phyloP scores from a whole-genome alignment of 2,888 invertebrate genomes.

The Beris chalybata region DNA sequence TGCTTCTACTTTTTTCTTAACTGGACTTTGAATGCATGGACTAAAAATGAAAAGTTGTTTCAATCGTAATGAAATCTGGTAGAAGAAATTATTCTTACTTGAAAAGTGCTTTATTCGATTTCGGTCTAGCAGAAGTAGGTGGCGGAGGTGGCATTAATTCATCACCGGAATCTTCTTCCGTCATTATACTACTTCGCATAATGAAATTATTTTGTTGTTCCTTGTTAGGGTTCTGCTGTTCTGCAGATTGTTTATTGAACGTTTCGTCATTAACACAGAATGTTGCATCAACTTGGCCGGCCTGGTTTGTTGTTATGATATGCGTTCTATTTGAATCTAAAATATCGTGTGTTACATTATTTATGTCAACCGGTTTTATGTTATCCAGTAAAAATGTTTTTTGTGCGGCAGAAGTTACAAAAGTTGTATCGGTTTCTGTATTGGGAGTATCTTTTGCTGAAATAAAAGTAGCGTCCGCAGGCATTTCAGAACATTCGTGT shows the following conservation, averaged over 20 bases:
- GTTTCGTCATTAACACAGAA: slow-evolving; percentile 44
- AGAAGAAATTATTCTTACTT: slow-evolving; percentile 45
- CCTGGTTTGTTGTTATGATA: slow-evolving; percentile 3
- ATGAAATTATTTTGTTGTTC: slow-evolving; percentile 1
- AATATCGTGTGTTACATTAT: background rate
- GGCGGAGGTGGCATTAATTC: slow-evolving; percentile 34
- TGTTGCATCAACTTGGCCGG: slow-evolving; percentile 42
- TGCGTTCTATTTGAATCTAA: slow-evolving; percentile 9
- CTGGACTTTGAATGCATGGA: slow-evolving; percentile 63
- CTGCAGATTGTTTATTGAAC: slow-evolving; percentile 29
- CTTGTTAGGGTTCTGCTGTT: background rate
- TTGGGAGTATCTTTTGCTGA: slow-evolving; percentile 37
- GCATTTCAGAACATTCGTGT: background rate
- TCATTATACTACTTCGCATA: slow-evolving; percentile 47
- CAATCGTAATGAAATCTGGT: background rate
- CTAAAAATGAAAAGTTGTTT: slow-evolving; percentile 57
- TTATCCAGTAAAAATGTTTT: slow-evolving; percentile 17
- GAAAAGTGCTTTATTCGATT: slow-evolving; percentile 52
- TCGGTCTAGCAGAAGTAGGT: slow-evolving; percentile 42
- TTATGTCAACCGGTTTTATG: background rate
- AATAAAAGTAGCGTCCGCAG: slow-evolving; percentile 38
- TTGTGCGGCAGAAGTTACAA: slow-evolving; percentile 32
- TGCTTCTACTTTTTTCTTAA: slow-evolving; percentile 64
- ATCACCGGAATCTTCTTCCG: slow-evolving; percentile 50
- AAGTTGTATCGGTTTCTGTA: slow-evolving; percentile 39